Base-by-base conservation (phyloP, 1,140 invertebrate genomes). In the Heterodera carotae region DNA sequence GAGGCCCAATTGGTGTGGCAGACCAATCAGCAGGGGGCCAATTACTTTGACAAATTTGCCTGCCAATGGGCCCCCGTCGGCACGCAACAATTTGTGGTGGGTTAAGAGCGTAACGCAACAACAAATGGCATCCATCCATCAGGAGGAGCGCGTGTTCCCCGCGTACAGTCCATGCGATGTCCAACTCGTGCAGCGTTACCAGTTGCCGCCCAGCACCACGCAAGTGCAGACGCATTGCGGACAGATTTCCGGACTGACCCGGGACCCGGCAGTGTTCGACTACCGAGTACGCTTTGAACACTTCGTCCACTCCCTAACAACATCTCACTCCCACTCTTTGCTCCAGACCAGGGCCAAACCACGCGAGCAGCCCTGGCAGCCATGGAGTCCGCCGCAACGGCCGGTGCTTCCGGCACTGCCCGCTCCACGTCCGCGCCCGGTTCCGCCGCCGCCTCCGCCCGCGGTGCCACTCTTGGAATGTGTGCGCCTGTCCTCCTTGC, bases 1-100 rank as follows among this genome's bases (percentile, higher is more conserved):
- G 80, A 85, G 33, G 85, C 86, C 34, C 85, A 88, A 64, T 70
- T 87, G 39, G 76, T 87, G 18, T 87, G 85, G 85, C 86, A 87
- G 62, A 87, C 84, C 27, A 84, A 78, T 22, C 76, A 75, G 36
- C 39, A 73, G 10, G 81, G 76, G 29, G 77, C 80, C 33, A 82
- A 79, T 60, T 83, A 88, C 59, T 80, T 75, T 53, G 85, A 88
- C 69, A 87, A 88, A 70, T 87, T 84, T 78, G 74, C 78, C 34
- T 87, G 85, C 69, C 79, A 80, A 68, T 87, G 87, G 66, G 80
- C 77, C 39, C 80, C 81, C 29, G 39, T 73, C 31, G 84, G 84
- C 59, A 76, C 82, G 10, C 78, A 83, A 64, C 73, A 81, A 56
- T 77, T 77, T 60, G 69, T 53, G 29, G 48, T 56, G 48, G 22